These are phyloP conservation scores for Drosophila equinoxialis DNA, from an alignment of 1,140 invertebrate genomes.

Conservation along the genomic window DNA sequence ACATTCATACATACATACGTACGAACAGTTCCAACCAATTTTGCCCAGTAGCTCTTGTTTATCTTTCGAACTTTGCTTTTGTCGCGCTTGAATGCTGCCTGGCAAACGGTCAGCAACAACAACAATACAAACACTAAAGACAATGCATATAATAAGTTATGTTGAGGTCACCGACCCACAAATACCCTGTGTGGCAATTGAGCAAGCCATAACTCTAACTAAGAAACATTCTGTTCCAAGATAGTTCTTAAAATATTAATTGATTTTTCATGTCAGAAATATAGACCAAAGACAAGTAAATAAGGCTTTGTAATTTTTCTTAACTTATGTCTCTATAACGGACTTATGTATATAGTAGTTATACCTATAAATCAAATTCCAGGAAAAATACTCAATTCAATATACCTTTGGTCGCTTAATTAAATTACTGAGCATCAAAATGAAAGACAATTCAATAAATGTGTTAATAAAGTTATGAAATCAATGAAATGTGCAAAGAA, in stretches of 20 bases:
- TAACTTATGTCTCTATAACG: too few species aligned
- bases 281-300: too few species aligned
- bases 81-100: slow-evolving; percentile 70
- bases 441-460: slow-evolving; percentile 64
- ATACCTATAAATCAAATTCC: too few species aligned
- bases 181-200: not conserved
- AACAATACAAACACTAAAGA: slow-evolving; percentile 24
- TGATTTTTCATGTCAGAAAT: too few species aligned
- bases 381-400: too few species aligned
- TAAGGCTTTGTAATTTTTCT: too few species aligned
- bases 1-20: not conserved
- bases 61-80: slow-evolving; percentile 41
- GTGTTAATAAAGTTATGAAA: slow-evolving; percentile 79
- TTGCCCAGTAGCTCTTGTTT: not conserved
- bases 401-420: not conserved
- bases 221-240: too few species aligned
- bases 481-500: slow-evolving; percentile 43
- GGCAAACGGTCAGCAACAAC: slow-evolving; percentile 2
- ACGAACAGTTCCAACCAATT: not conserved
- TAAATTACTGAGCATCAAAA: slow-evolving; percentile 28
- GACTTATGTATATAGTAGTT: too few species aligned
- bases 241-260: too few species aligned
- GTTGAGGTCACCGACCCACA: not conserved
- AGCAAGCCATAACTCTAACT: not conserved
- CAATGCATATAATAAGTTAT: not conserved